Percentiles rank a stretch among this genome's conserved stretches.
Conservation (phyloP, 2,113 vertebrate genomes). For the Hyaena hyaena region DNA sequence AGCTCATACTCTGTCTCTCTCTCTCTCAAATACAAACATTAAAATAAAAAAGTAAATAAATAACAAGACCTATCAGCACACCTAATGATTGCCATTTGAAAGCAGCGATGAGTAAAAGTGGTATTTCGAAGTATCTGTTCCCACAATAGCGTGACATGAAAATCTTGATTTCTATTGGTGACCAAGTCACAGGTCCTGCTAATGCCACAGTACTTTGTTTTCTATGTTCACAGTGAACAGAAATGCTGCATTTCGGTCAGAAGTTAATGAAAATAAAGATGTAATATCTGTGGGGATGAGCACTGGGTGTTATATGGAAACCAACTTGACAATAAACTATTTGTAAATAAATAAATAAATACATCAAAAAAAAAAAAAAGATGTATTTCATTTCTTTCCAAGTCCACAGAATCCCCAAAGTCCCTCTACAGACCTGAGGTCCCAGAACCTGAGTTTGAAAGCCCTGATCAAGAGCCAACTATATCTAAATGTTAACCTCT, state of each 20-base stretch:
- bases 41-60: background rate
- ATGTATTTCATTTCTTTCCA: background rate
- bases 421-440: background rate
- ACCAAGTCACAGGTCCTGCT: background rate
- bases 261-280: background rate
- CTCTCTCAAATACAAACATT: too few relatives aligned
- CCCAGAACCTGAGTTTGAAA: background rate
- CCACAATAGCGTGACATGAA: accelerated
- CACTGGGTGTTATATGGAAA: too few relatives aligned
- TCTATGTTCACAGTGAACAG: accelerated
- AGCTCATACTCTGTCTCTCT: too few relatives aligned
- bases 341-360: too few relatives aligned
- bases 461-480: background rate
- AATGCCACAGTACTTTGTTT: background rate
- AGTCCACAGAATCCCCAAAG: background rate
- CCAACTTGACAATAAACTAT: too few relatives aligned
- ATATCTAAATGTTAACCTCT: background rate
- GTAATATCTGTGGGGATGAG: too few relatives aligned
- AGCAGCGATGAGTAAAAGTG: background rate
- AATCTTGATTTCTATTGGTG: background rate
- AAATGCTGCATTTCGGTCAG: background rate
- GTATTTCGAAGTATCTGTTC: background rate
- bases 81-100: background rate
- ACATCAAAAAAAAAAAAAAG: background rate
- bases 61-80: too few relatives aligned